These are phyloP conservation scores for Eremophila alpestris DNA, from an alignment of 2,797 vertebrate species.

Conservation along the genomic window DNA sequence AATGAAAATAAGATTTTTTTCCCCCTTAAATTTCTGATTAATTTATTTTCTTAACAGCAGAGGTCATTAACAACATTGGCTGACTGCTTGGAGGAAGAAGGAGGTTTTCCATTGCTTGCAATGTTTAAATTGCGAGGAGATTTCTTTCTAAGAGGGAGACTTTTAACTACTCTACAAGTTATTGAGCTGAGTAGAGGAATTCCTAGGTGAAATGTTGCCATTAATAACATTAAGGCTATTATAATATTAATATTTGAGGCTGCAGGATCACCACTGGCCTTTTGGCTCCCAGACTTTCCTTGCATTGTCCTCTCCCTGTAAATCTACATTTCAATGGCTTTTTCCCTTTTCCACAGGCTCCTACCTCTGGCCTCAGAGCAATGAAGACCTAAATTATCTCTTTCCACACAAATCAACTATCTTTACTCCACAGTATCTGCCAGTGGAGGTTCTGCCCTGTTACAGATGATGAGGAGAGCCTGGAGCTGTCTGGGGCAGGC, in stretches of 20 bases:
- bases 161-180: not conserved
- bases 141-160: not conserved
- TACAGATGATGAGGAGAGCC: not conserved
- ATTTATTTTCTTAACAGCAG: not conserved
- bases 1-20: not conserved
- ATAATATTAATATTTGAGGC: not conserved
- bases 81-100: not conserved
- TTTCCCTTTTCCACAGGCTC: not conserved
- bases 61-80: not conserved
- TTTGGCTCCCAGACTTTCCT: not conserved
- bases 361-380: not conserved
- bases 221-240: not conserved
- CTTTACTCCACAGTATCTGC: not conserved
- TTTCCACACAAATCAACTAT: not conserved
- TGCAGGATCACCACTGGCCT: not conserved
- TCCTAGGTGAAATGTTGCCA: not conserved
- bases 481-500: not conserved
- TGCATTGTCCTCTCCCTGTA: not conserved
- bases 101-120: not conserved
- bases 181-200: not conserved
- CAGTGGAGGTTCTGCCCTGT: not conserved
- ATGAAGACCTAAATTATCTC: not conserved
- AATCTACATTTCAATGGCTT: not conserved
- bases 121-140: not conserved
- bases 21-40: not conserved